phyloP scores from a whole-genome alignment of 2,797 vertebrate species.

The Spinus pinus region DNA sequence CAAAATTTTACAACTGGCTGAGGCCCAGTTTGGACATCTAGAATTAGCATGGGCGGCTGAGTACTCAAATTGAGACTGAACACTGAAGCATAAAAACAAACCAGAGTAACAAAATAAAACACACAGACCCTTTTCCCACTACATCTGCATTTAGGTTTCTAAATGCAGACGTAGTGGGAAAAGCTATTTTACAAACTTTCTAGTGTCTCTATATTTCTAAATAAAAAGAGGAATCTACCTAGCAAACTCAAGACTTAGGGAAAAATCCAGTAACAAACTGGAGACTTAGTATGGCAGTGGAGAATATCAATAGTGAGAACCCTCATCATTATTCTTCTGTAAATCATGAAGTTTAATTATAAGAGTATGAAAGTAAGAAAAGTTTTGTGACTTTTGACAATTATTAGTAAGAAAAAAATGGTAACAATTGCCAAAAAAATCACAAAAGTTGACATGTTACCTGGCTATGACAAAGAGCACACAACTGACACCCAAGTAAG shows the following conservation, averaged over 20 bases:
- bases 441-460: slow-evolving; percentile 94
- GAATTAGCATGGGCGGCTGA: not conserved
- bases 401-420: slow-evolving; percentile 76
- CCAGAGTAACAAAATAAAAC: not conserved
- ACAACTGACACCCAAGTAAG: slow-evolving; percentile 99
- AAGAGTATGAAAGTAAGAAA: slow-evolving; percentile 65
- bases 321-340: slow-evolving; percentile 30
- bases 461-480: slow-evolving; percentile 99
- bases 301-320: slow-evolving; percentile 30
- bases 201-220: not conserved
- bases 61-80: not conserved
- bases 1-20: not conserved
- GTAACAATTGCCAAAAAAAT: slow-evolving; percentile 87
- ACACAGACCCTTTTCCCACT: too few relatives aligned
- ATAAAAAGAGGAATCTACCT: not conserved
- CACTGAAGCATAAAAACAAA: not conserved
- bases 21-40: not conserved
- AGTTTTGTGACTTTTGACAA: slow-evolving; percentile 85
- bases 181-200: not conserved
- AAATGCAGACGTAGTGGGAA: not conserved
- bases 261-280: slow-evolving; percentile 19
- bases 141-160: not conserved
- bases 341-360: slow-evolving; percentile 52
- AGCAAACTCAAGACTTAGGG: not conserved
- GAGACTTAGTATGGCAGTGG: not conserved